phyloP scores from a whole-genome alignment of 2,113 vertebrate genomes.

The Eulemur macaco region DNA sequence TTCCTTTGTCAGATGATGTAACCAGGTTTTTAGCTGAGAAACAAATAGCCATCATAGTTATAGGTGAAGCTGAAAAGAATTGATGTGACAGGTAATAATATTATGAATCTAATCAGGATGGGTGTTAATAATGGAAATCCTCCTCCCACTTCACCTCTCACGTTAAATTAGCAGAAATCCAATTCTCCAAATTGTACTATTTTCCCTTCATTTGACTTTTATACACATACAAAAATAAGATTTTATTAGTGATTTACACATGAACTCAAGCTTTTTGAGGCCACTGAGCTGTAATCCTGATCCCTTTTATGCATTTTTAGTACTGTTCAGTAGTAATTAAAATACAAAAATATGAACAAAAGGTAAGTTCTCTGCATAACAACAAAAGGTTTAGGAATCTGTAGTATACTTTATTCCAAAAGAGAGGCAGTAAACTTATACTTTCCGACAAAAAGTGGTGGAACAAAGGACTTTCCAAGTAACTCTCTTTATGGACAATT shows the following conservation, averaged over 20 bases:
- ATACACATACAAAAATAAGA: not conserved
- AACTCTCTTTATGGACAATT: not conserved
- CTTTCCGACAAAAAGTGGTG: not conserved
- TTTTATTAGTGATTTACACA: slow-evolving; percentile 35
- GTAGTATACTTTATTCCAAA: not conserved
- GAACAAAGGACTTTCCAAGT: not conserved
- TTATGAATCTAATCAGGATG: not conserved
- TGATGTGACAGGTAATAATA: not conserved
- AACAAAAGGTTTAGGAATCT: not conserved
- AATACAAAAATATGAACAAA: not conserved
- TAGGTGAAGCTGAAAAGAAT: not conserved
- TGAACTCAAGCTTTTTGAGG: not conserved
- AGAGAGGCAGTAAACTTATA: not conserved
- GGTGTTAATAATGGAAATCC: not conserved
- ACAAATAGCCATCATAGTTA: not conserved
- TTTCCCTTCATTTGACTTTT: not conserved
- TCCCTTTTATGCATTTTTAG: not conserved
- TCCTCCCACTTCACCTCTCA: fast-evolving
- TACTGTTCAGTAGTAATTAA: not conserved
- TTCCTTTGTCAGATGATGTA: not conserved
- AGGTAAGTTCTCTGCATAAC: not conserved
- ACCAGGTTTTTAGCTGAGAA: not conserved
- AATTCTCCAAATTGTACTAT: not conserved
- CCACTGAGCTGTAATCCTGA: not conserved
- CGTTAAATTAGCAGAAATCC: not conserved